A percentile compares a stretch with the other conserved stretches of the same genome.
phyloP scores from a whole-genome alignment of 2,888 invertebrate genomes.

The Hemithea aestivaria region DNA sequence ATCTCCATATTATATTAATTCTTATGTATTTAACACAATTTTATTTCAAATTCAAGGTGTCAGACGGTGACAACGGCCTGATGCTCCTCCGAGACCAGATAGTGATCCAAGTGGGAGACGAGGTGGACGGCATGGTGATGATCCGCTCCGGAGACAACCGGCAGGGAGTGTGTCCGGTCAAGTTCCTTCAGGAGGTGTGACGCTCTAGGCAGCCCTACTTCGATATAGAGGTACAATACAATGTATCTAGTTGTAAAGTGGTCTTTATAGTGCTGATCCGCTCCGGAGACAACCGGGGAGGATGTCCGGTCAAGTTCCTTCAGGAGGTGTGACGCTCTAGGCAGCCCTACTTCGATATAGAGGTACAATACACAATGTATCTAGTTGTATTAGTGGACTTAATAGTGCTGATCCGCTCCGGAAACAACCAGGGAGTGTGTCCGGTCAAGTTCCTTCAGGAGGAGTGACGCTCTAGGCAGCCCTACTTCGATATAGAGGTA shows the following conservation, averaged over 20 bases:
- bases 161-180: constrained; percentile 95
- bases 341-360: constrained; percentile 60
- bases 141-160: constrained; percentile 95
- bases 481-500: constrained; percentile 61
- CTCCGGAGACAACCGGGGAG: constrained; percentile 94
- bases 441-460: constrained; percentile 97
- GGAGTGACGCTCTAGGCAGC: constrained; percentile 87
- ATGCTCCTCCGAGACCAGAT: constrained; percentile 95
- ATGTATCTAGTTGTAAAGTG: constrained; percentile 75
- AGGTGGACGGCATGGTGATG: constrained; percentile 95
- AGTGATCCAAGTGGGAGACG: constrained; percentile 93
- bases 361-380: constrained; percentile 50
- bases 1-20: constrained; percentile 7
- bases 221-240: constrained; percentile 47
- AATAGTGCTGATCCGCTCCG: constrained; percentile 95
- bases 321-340: constrained; percentile 93
- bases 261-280: constrained; percentile 97
- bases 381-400: too few relatives aligned
- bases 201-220: constrained; percentile 74
- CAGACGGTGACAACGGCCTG: constrained; percentile 89
- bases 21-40: constrained; percentile 6
- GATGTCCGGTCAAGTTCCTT: constrained; percentile 95
- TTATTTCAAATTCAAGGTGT: constrained; percentile 85
- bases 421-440: constrained; percentile 95
- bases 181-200: constrained; percentile 97